Percentiles rank a stretch among this genome's conserved stretches.
Evolutionary conservation across 1,140 invertebrate genomes (phyloP).

Genomic region (Zophobas morio): DNA sequence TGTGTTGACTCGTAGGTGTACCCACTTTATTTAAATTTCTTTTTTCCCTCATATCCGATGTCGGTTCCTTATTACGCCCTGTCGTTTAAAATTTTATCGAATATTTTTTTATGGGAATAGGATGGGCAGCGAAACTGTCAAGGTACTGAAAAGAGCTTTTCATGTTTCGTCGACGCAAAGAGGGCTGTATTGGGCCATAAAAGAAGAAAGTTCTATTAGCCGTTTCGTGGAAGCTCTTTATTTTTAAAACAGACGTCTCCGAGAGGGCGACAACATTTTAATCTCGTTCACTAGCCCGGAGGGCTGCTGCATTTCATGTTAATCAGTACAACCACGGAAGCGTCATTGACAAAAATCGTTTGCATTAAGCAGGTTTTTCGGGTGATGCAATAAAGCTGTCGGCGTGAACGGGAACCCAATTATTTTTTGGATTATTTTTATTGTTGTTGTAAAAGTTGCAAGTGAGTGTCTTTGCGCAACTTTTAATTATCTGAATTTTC

Average conservation of each 20-base stretch:
- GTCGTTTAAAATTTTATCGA: conserved; percentile 27
- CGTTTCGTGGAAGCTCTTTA: conserved; percentile 28
- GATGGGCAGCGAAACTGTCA: conserved; percentile 11
- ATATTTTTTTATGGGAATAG: background rate
- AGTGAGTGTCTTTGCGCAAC: background rate
- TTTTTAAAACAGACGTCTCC: conserved; percentile 38
- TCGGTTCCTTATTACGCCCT: background rate
- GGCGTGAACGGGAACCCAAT: background rate
- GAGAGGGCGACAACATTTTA: conserved; percentile 24
- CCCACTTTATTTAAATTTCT: conserved; percentile 1
- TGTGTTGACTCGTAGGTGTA: background rate
- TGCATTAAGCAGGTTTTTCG: background rate
- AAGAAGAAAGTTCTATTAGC: conserved; percentile 26
- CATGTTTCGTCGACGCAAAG: conserved; percentile 9
- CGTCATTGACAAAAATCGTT: conserved; percentile 1
- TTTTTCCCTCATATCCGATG: background rate
- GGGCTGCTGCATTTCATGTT: background rate
- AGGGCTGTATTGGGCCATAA: conserved; percentile 16
- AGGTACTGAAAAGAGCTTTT: conserved; percentile 22
- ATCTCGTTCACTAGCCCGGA: conserved; percentile 5
- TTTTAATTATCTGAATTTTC: background rate
- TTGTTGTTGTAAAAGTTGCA: background rate
- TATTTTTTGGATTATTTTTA: background rate
- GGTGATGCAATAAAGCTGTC: conserved; percentile 4
- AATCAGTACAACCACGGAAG: background rate